Percentiles rank a stretch among this genome's conserved stretches.
phyloP scores from a whole-genome alignment of 1,140 invertebrate species.

The Wiebesia pumilae region DNA sequence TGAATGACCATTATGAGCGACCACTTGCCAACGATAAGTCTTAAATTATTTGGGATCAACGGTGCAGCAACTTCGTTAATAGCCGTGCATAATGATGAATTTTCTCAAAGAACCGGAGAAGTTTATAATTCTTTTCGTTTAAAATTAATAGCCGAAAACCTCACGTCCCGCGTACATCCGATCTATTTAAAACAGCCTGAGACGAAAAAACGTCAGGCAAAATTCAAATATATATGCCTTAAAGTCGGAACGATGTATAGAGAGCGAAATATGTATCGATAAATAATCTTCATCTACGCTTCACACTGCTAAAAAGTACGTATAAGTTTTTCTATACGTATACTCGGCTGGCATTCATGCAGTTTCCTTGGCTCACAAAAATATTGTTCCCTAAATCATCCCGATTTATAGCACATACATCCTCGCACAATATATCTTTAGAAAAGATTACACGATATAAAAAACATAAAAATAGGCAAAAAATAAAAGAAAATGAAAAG shows the following conservation, averaged over 20 bases:
- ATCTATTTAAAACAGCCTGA: neutral
- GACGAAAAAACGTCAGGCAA: neutral
- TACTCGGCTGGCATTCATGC: constrained; percentile 1
- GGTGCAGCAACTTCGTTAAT: no score
- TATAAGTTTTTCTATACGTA: neutral
- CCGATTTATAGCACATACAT: constrained; percentile 28
- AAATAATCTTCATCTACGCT: neutral
- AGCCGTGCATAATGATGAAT: no score
- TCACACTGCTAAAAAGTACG: neutral
- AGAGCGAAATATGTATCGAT: neutral
- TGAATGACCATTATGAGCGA: no score
- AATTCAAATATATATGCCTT: neutral
- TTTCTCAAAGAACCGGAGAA: no score
- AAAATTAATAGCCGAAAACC: no score
- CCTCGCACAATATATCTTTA: constrained; percentile 33
- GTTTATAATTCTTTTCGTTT: no score
- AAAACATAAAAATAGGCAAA: neutral
- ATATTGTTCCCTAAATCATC: constrained; percentile 46
- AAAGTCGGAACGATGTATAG: neutral
- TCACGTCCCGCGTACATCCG: no score
- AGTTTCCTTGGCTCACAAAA: constrained; percentile 24
- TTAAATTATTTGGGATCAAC: no score
- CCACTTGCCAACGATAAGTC: no score
- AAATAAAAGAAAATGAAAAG: neutral
- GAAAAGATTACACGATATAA: constrained; percentile 44